Base-by-base conservation (phyloP, 2,888 invertebrate species). In the Melangyna quadrimaculata region DNA sequence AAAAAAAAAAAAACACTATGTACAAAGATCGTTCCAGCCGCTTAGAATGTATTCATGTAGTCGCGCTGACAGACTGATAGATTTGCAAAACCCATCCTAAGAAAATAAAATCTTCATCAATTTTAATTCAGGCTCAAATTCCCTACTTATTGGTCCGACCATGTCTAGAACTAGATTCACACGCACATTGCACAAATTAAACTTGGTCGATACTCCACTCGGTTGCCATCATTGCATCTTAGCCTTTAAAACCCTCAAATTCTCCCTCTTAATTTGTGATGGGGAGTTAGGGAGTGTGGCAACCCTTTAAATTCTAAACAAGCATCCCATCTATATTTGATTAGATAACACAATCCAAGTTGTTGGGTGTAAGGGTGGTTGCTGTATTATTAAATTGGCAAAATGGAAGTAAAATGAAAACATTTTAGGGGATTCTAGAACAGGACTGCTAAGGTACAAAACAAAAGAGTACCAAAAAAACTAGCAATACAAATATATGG, bases 361-460 rank as follows among this genome's bases (percentile, higher is more conserved):
- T 73, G 78, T 82, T 69, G 55, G 53, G 1, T 19, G n/a, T 29
- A 29, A 3, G 63, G 45, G 8, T 65, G 78, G 82, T 53, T 78
- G 82, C 45, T 78, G 78, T 78, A 73, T 78, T 69, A 82, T 82
- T 78, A 69, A 82, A 82, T 82, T 63, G 82, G 61, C 45, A 72
- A 45, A 29, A 77, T 57, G 67, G 67, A 27, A 69, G 78, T 69
- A 45, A 78, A 82, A 78, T 78, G 72, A 82, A 82, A 82, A 82
- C 72, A 63, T 69, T 78, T 78, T 69, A 59, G 24, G 43, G 53
- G 32, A 65, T 59, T 43, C 19, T n/a, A 0, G 32, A 3, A 10
- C n/a, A n/a, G 29, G 17, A 24, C 8, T 17, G 10, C 4, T 2
- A 17, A 8, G 2, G 14, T n/a, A 2, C 12, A 32, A 14, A 43